These are phyloP conservation scores for Lophius americanus DNA, from an alignment of 2,797 vertebrate genomes.

Conservation along the genomic window DNA sequence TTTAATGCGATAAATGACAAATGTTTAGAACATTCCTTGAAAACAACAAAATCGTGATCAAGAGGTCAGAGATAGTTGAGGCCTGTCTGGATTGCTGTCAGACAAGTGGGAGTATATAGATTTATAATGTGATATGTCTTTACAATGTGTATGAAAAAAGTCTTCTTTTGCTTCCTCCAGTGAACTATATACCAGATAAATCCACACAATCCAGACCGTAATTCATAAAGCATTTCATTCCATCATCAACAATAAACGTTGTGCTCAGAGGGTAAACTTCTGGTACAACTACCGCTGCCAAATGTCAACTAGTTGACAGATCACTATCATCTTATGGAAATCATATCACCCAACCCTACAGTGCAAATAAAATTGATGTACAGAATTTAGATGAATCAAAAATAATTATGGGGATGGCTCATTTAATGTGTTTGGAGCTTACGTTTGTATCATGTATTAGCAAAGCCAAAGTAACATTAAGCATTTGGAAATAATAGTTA, in stretches of 20 bases:
- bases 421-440: slow-evolving; percentile 21
- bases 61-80: slow-evolving; percentile 35
- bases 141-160: slow-evolving; percentile 8
- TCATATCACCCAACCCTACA: slow-evolving; percentile 46
- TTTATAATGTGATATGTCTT: slow-evolving; percentile 15
- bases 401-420: slow-evolving; percentile 37
- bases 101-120: slow-evolving; percentile 6
- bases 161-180: slow-evolving; percentile 23
- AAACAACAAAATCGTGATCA: slow-evolving; percentile 60
- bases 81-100: slow-evolving; percentile 21
- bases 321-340: slow-evolving; percentile 8
- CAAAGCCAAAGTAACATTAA: slow-evolving; percentile 37
- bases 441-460: slow-evolving; percentile 26
- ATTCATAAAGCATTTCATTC: slow-evolving; percentile 13
- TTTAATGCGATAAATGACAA: slow-evolving; percentile 75
- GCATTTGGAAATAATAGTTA: slow-evolving; percentile 30
- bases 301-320: slow-evolving; percentile 15
- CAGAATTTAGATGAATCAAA: slow-evolving; percentile 30
- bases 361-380: slow-evolving; percentile 32
- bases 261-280: slow-evolving; percentile 26
- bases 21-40: slow-evolving; percentile 70
- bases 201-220: background rate
- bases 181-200: slow-evolving; percentile 18
- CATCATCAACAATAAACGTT: slow-evolving; percentile 20
- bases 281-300: slow-evolving; percentile 12